These are phyloP conservation scores for Nasua narica DNA, from an alignment of 2,797 vertebrate species.

Conservation along the genomic window DNA sequence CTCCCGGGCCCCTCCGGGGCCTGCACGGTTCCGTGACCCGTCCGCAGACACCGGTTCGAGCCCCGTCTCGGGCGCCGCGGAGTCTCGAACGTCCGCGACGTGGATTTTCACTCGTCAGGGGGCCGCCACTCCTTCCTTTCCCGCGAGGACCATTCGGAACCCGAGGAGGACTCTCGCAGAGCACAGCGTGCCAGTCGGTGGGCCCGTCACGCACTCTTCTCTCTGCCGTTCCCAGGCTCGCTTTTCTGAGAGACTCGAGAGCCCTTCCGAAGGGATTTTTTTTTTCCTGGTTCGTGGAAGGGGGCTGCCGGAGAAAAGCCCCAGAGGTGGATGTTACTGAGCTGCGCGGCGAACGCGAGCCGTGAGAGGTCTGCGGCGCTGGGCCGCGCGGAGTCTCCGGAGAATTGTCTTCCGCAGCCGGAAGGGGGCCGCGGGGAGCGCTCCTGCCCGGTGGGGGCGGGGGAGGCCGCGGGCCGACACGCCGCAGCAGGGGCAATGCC, in stretches of 20 bases:
- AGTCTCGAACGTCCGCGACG: not conserved
- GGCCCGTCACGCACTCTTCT: not conserved
- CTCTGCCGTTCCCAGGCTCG: not conserved
- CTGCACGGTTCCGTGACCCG: not conserved
- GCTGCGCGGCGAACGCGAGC: constrained; percentile 38
- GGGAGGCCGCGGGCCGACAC: not conserved
- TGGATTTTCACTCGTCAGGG: not conserved
- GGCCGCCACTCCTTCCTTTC: not conserved
- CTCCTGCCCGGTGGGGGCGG: not conserved
- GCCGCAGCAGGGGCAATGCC: constrained; percentile 33
- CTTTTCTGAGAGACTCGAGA: not conserved
- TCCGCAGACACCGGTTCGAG: not conserved
- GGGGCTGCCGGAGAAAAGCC: not conserved
- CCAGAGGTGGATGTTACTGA: constrained; percentile 12
- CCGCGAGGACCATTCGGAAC: not conserved
- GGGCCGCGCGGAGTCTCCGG: not conserved
- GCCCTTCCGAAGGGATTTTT: not conserved
- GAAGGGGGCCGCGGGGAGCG: constrained; percentile 46
- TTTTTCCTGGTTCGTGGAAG: not conserved
- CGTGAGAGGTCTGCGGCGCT: constrained; percentile 27
- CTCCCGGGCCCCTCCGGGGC: not conserved
- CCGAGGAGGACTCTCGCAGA: not conserved
- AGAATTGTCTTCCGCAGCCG: not conserved
- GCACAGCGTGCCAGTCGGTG: not conserved
- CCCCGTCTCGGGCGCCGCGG: not conserved